Evolutionary conservation across 2,888 invertebrate genomes (phyloP).

Genomic region (Esperia sulphurella): DNA sequence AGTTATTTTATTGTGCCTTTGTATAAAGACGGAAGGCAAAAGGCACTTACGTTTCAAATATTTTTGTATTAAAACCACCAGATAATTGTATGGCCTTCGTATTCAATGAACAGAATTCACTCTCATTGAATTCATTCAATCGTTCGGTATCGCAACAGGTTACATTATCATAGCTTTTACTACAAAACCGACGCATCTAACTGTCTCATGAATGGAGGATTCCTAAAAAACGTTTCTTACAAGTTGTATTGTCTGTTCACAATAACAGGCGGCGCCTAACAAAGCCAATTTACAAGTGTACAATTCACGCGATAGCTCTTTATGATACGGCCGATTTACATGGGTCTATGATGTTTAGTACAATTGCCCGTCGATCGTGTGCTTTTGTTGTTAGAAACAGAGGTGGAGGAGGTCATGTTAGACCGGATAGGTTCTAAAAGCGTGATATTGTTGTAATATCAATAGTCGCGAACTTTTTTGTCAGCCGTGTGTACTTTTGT

Average conservation of each 20-base stretch:
- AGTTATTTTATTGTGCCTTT: background rate
- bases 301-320: slow-evolving; percentile 75
- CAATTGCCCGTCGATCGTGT: slow-evolving; percentile 28
- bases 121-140: slow-evolving; percentile 36
- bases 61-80: slow-evolving; percentile 5
- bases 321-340: slow-evolving; percentile 62
- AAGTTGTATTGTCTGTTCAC: slow-evolving; percentile 75
- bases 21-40: slow-evolving; percentile 6
- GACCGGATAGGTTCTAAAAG: slow-evolving; percentile 67
- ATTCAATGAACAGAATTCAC: slow-evolving; percentile 36
- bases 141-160: slow-evolving; percentile 56
- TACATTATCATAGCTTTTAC: slow-evolving; percentile 59
- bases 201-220: slow-evolving; percentile 71
- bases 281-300: slow-evolving; percentile 76
- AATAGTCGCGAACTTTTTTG: slow-evolving; percentile 72
- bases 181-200: slow-evolving; percentile 66
- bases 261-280: slow-evolving; percentile 73
- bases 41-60: background rate
- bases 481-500: slow-evolving; percentile 64
- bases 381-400: slow-evolving; percentile 27
- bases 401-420: slow-evolving; percentile 40
- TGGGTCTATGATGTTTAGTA: slow-evolving; percentile 48
- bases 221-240: slow-evolving; percentile 78
- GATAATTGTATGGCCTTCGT: slow-evolving; percentile 8
- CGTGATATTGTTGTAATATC: slow-evolving; percentile 74